Conservation (phyloP, 1,140 invertebrate species). For the Drosophila pandora region DNA sequence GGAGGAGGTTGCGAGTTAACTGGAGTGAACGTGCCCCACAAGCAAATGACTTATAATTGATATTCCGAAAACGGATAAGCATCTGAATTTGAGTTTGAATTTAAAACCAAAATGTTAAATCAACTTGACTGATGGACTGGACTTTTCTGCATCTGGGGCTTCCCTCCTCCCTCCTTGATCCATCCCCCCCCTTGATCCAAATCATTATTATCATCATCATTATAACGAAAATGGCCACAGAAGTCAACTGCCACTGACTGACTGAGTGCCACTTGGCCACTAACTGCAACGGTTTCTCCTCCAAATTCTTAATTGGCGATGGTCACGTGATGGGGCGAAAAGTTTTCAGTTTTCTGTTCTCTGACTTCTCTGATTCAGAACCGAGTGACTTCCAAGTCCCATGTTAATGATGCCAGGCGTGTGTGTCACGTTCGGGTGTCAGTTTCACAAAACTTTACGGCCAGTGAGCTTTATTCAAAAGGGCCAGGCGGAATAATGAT, state of each 20-base stretch:
- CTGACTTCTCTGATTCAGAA: neutral
- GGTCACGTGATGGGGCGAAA: constrained; percentile 20
- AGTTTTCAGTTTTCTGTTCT: constrained; percentile 1
- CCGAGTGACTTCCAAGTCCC: constrained; percentile 1
- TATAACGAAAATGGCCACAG: constrained; percentile 69
- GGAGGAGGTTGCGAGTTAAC: too few species aligned
- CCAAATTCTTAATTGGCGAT: constrained; percentile 24
- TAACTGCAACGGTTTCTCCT: constrained; percentile 4
- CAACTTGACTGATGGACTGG: constrained; percentile 26
- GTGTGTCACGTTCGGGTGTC: neutral
- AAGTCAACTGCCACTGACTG: constrained; percentile 12
- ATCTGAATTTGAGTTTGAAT: constrained; percentile 32
- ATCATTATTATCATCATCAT: constrained; percentile 59
- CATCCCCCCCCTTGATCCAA: too few species aligned
- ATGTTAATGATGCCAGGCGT: constrained; percentile 9
- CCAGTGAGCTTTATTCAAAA: neutral
- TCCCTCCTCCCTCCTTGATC: too few species aligned
- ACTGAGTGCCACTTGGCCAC: constrained; percentile 4
- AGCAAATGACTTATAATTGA: constrained; percentile 82
- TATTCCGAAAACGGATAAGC: constrained; percentile 81
- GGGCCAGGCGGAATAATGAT: too few species aligned
- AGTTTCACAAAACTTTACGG: neutral
- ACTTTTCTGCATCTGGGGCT: neutral
- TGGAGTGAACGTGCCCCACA: constrained; percentile 65
- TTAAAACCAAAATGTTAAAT: constrained; percentile 3